These are phyloP conservation scores for Phocides pigmalion DNA, from an alignment of 1,140 invertebrate species.

Conservation along the genomic window DNA sequence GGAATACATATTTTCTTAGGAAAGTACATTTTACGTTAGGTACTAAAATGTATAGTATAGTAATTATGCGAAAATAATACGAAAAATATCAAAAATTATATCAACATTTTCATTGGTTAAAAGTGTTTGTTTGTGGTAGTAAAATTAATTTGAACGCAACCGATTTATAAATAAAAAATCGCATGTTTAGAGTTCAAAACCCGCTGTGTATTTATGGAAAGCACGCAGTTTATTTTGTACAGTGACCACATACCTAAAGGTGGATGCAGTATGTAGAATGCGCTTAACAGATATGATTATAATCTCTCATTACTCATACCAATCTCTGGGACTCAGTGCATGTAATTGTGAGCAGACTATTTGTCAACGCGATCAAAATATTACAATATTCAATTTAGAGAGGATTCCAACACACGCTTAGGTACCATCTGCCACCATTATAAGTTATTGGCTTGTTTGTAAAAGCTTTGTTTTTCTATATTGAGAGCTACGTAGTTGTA, in stretches of 20 bases:
- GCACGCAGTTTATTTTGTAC: constrained; percentile 64
- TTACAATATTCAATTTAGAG: too few species aligned
- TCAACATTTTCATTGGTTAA: neutral
- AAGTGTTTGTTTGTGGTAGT: neutral
- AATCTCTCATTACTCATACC: constrained; percentile 55
- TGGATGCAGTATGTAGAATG: constrained; percentile 6
- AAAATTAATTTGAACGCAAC: constrained; percentile 11
- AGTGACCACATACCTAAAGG: constrained; percentile 5
- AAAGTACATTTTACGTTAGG: too few species aligned
- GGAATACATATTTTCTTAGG: too few species aligned
- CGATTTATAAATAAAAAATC: constrained; percentile 37
- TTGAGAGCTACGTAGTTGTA: too few species aligned
- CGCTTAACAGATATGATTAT: constrained; percentile 44
- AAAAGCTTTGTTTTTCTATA: too few species aligned
- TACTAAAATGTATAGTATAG: too few species aligned
- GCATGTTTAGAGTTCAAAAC: constrained; percentile 54
- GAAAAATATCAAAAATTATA: too few species aligned
- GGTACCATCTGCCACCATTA: too few species aligned
- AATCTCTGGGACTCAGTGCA: neutral
- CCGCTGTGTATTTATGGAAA: constrained; percentile 65
- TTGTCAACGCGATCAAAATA: neutral
- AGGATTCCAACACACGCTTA: too few species aligned
- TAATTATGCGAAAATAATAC: too few species aligned
- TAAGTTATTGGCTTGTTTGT: too few species aligned
- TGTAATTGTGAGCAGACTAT: constrained; percentile 4